Evolutionary conservation across 2,888 invertebrate species (phyloP).

Genomic region (Rambutsinella grinnellia): DNA sequence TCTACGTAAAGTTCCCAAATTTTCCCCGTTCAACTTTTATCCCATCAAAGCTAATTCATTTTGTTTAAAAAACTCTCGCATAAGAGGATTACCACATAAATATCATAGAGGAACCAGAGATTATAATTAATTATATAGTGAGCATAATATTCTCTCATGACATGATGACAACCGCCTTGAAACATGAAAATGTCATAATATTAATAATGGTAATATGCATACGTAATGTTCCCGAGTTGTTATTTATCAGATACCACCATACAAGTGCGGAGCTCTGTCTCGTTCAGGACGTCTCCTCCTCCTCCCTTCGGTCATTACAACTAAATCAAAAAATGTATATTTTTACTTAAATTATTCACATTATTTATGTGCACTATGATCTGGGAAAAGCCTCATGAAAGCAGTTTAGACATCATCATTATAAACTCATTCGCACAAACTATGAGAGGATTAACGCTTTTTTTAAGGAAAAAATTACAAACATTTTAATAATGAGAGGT

Average conservation of each 20-base stretch:
- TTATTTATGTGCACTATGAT: neutral
- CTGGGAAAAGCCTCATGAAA: neutral
- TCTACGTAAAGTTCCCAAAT: too few relatives aligned
- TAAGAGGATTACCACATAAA: constrained; percentile 26
- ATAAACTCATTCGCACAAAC: too few relatives aligned
- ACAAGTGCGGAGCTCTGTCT: neutral
- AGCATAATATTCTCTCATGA: constrained; percentile 21
- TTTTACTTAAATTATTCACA: too few relatives aligned
- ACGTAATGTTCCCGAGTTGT: constrained; percentile 31
- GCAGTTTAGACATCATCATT: too few relatives aligned
- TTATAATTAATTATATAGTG: constrained; percentile 42
- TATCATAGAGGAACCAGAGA: constrained; percentile 25
- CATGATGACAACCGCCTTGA: constrained; percentile 51
- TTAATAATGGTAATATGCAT: constrained; percentile 29
- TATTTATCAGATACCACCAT: too few relatives aligned
- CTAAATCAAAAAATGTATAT: neutral
- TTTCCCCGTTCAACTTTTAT: neutral
- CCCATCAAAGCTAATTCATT: neutral
- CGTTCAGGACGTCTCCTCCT: neutral
- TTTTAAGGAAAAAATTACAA: too few relatives aligned
- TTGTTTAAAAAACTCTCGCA: neutral
- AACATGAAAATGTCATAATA: constrained; percentile 47
- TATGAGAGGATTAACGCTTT: too few relatives aligned
- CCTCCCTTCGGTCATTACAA: neutral
- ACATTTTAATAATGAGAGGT: too few relatives aligned